Conservation (phyloP, 92 coral and sea anemone species). For the Hydrozoanthus gracilis region DNA sequence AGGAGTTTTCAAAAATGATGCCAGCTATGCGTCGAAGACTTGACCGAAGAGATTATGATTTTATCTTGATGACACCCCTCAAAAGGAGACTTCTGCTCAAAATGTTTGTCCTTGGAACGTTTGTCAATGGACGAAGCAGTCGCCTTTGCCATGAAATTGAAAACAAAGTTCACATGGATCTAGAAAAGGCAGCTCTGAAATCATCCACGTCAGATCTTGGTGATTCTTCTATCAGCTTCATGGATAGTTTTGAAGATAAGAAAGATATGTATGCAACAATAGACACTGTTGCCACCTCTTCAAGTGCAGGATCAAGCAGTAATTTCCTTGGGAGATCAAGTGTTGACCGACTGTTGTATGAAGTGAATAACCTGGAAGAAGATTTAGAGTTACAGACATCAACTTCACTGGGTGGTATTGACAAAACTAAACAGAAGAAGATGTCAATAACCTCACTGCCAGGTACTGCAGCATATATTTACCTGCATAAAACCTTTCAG, state of each 20-base stretch:
- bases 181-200: constrained; percentile 69
- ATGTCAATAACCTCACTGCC: constrained; percentile 53
- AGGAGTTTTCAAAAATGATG: constrained; percentile 94
- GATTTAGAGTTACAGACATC: background rate
- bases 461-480: background rate
- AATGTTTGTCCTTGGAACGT: constrained; percentile 95
- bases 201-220: constrained; percentile 61
- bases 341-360: constrained; percentile 84
- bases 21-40: constrained; percentile 97
- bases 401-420: background rate
- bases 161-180: constrained; percentile 82
- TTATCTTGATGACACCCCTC: constrained; percentile 92
- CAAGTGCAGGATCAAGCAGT: constrained; percentile 73
- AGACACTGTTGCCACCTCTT: constrained; percentile 74
- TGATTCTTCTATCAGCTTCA: constrained; percentile 63
- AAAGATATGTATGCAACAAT: constrained; percentile 67
- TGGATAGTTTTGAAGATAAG: constrained; percentile 74
- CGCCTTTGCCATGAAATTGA: constrained; percentile 88
- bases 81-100: constrained; percentile 95
- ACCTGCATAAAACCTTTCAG: no score
- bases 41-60: constrained; percentile 95
- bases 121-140: constrained; percentile 94
- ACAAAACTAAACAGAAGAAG: constrained; percentile 51
- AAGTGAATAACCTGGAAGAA: constrained; percentile 69
- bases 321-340: constrained; percentile 75